Evolutionary conservation across 2,888 invertebrate species (phyloP), one percentile per base, ranked within the genome.

Genomic region (Parasteatoda lunata): DNA sequence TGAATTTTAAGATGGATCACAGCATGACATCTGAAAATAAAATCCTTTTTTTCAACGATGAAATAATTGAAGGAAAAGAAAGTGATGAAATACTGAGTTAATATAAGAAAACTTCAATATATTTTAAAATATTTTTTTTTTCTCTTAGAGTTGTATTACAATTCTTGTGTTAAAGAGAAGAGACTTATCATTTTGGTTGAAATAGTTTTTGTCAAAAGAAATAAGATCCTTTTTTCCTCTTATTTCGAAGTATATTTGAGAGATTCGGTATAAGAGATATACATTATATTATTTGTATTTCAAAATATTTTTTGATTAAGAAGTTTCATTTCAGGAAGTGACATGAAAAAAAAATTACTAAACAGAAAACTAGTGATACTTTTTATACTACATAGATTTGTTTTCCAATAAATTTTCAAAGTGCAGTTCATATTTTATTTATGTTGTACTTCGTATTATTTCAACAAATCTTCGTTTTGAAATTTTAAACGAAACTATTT

Each of bases 11-110:
- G 80, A 80, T 80, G 49, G 80, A 80, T 80, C 49, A 47, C 72
- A 45, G 49, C n/a, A 30, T 48, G 72, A 65, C 51, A 52, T 30
- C 30, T 47, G 73, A 66, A 52, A 71, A 45, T 68, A 66, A 73
- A 66, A 80, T 73, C 30, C 65, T 52, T 66, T 51, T 80, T 80
- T 49, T 65, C 59, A 6, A 66, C 66, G 80, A 73, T 52, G 73
- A 73, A 72, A 51, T 80, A 73, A 73, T 80, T 72, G 80, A 52
- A 77, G 52, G 30, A 30, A 52, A 45, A 15, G 49, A 49, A 48
- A 49, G 48, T 7, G 59, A 59, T 59, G 59, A 59, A 59, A 59
- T 7, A 13, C 11, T 59, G 30, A 30, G 30, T 30, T 30, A 1
- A 0, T 30, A 30, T 30, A 30, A 59, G 59, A 8, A 59, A 59